Evolutionary conservation across 2,888 invertebrate species (phyloP), one percentile per base, ranked within the genome.

Genomic region (Pseudeuparius sepicola): DNA sequence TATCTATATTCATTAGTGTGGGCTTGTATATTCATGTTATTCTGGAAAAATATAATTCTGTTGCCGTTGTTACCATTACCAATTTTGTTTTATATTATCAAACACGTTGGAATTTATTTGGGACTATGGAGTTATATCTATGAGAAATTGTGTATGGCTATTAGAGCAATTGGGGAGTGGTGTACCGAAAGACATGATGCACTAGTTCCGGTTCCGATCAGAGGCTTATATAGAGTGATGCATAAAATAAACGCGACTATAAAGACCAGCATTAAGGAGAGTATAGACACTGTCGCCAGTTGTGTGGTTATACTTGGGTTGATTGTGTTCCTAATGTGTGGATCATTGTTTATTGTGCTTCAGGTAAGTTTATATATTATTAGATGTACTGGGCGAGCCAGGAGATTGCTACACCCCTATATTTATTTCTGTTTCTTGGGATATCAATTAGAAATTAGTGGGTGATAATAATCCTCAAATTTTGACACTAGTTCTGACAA

Each of bases 41-140:
- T 92, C 10, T 92, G 89, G 80, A 83, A 84, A 50, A 79, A 90
- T 53, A 72, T 83, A 32, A 87, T 89, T 83, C 61, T 87, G 41
- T 62, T 87, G 43, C 76, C 82, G 4, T 69, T 90, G 14, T 66
- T 87, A 32, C 70, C 83, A 2, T 68, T 92, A 46, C 88, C 89
- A 4, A 65, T 89, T 35, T 67, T 74, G 1, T 77, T 84, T 46
- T 81, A 83, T 57, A 61, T 72, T 6, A 51, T 83, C 61, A 74
- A 59, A 63, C 65, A 55, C 37, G 60, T 46, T 44, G 72, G 48
- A 55, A 63, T 46, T 61, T 72, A 58, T 66, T 68, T 58, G 63
- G 73, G 65, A 5, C 46, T 68, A 2, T 64, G 74, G 71, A 54
- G 54, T 12, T 70, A 67, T 64, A 49, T 68, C 2, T 48, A 63